These are phyloP conservation scores for Corythoichthys haematopterus DNA, from an alignment of 2,113 vertebrate genomes.

Conservation along the genomic window DNA sequence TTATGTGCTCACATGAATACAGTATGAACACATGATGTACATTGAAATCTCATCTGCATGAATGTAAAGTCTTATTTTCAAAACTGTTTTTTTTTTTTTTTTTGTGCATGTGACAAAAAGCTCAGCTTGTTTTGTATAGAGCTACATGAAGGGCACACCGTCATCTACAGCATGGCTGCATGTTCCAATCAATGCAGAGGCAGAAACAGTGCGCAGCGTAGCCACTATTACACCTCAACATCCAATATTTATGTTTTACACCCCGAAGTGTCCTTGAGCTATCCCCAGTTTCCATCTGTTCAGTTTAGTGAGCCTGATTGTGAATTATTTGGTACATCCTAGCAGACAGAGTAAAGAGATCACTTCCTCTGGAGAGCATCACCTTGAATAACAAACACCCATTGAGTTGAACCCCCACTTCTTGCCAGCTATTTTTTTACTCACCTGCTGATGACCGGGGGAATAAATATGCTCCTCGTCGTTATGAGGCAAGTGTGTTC, in stretches of 20 bases:
- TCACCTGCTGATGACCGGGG: constrained; percentile 40
- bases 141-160: constrained; percentile 35
- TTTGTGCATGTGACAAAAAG: constrained; percentile 3
- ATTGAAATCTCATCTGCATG: background rate
- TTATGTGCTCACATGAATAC: constrained; percentile 13
- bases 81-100: background rate
- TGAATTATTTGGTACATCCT: background rate
- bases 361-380: background rate
- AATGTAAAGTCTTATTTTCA: background rate
- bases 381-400: constrained; percentile 4
- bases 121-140: constrained; percentile 12
- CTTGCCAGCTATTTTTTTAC: constrained; percentile 16
- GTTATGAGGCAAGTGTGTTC: constrained; percentile 3
- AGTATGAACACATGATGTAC: background rate
- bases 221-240: background rate
- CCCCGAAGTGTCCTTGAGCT: constrained; percentile 38
- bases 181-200: background rate
- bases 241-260: constrained; percentile 5
- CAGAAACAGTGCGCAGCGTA: background rate
- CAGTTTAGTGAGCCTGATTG: background rate
- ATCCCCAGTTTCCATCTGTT: constrained; percentile 2
- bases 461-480: constrained; percentile 22
- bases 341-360: constrained; percentile 1
- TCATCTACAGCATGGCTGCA: background rate
- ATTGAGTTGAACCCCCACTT: background rate